Base-by-base conservation (phyloP, 2,888 invertebrate species). In the Muschampia plurimacula region DNA sequence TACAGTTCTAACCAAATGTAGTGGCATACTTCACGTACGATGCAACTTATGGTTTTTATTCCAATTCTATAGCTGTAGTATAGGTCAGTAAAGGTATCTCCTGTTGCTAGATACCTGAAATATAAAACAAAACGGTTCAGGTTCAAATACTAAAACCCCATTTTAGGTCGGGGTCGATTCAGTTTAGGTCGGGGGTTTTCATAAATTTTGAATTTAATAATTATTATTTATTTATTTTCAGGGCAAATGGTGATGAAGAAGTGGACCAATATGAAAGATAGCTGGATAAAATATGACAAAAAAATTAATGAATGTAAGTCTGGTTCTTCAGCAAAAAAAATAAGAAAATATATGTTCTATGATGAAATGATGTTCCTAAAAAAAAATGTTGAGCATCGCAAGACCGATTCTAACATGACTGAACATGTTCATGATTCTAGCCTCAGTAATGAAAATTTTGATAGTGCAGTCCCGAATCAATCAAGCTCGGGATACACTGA, bases 21-120 rank as follows among this genome's bases (percentile, higher is more conserved):
- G 74, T 74, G 67, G 72, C 77, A 75, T 67, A 78, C 79, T 77
- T 75, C 74, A 72, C 73, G 67, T 67, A 79, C 76, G 64, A 79
- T 76, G 67, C 72, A 69, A 72, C 76, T 78, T 75, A 80, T 78
- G 69, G 81, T 81, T 77, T 75, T 75, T 73, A 78, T 78, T 73
- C 81, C 79, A 71, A 80, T 73, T 74, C 76, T 77, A 74, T 77
- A 80, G 73, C 74, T 76, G 74, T 78, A 81, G 73, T 78, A 70
- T 75, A 80, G 76, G 73, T 79, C 77, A 57, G 75, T 75, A 65
- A 79, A 77, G 63, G 81, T 75, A 77, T 78, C 71, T 74, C 78
- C 77, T 74, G 77, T 76, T 74, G 79, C 78, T 74, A 80, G 74
- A 74, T 78, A 78, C 74, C 78, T 78, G 76, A 72, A 77, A 77